Base-by-base conservation (phyloP, 2,888 invertebrate species). In the Athripsodes cinereus region DNA sequence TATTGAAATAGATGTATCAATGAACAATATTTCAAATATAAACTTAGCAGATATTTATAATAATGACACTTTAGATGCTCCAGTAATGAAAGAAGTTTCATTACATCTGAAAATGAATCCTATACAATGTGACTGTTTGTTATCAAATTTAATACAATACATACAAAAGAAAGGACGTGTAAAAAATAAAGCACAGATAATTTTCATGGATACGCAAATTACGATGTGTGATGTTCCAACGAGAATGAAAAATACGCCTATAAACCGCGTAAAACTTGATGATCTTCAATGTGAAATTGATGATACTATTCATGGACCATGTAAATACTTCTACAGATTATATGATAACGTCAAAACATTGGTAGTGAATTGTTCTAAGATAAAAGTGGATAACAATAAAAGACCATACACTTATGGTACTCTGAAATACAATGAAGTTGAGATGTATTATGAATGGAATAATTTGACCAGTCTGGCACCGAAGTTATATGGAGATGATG, bases 111-210 rank as follows among this genome's bases (percentile, higher is more conserved):
- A n/a, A n/a, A n/a, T n/a, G n/a, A 87, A 87, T 72, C 85, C 86
- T 0, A 65, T 88, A 6, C 62, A 69, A 2, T 88, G 88, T 65
- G 81, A 85, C 66, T 87, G 87, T 66, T 58, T 69, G 0, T 64
- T 82, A 1, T 75, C 80, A 61, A 69, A 78, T 59, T 78, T 87
- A 50, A 69, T 81, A 1, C 74, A 76, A 46, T 83, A 80, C 63
- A 65, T 82, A 8, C 72, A 77, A 31, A 73, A 74, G 0, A 68
- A 70, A 22, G 69, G 80, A 59, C 68, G 70, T 16, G 72, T 0
- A 65, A 69, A 1, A 68, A 73, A 0, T 68, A 69, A 22, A 70
- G 70, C 11, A 66, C 71, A 10, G 69, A 80, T 6, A 66, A 70
- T 18, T 67, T 82, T 1, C n/a, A n/a, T n/a, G n/a, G 64, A 68